Conservation (phyloP, 2,797 vertebrate genomes). For the Schizothorax lantsangensis region DNA sequence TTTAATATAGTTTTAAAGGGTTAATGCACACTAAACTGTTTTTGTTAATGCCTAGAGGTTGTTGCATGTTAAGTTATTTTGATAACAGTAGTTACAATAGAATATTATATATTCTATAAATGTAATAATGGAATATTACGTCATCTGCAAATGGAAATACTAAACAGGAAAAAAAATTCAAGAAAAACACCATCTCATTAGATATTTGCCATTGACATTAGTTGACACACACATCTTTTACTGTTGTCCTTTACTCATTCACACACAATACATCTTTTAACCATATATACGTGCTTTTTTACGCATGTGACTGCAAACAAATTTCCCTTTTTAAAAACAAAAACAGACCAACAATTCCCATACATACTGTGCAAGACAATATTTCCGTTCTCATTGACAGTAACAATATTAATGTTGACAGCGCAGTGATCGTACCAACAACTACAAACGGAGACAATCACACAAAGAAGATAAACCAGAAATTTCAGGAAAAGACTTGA, state of each 20-base stretch:
- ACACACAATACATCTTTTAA: constrained; percentile 71
- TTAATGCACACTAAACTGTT: constrained; percentile 67
- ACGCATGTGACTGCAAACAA: constrained; percentile 57
- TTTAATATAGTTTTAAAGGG: constrained; percentile 70
- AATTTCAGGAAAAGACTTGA: constrained; percentile 16
- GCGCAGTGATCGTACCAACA: constrained; percentile 60
- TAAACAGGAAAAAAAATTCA: constrained; percentile 64
- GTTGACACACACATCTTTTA: constrained; percentile 47
- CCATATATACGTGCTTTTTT: constrained; percentile 63
- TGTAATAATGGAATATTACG: constrained; percentile 69
- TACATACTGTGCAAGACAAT: constrained; percentile 68
- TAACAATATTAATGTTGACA: constrained; percentile 68
- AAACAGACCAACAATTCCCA: constrained; percentile 48
- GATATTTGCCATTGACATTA: constrained; percentile 57
- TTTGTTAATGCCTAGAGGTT: constrained; percentile 71
- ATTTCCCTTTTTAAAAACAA: constrained; percentile 63
- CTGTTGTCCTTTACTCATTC: constrained; percentile 65
- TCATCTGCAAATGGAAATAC: constrained; percentile 70
- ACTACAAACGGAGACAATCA: constrained; percentile 43
- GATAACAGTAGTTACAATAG: constrained; percentile 71
- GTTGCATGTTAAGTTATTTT: constrained; percentile 67
- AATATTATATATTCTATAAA: constrained; percentile 23
- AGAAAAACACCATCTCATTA: constrained; percentile 63
- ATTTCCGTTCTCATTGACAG: constrained; percentile 58
- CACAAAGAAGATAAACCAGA: constrained; percentile 38